Evolutionary conservation across 2,797 vertebrate genomes (phyloP).

Genomic region (Poeciliopsis infans): DNA sequence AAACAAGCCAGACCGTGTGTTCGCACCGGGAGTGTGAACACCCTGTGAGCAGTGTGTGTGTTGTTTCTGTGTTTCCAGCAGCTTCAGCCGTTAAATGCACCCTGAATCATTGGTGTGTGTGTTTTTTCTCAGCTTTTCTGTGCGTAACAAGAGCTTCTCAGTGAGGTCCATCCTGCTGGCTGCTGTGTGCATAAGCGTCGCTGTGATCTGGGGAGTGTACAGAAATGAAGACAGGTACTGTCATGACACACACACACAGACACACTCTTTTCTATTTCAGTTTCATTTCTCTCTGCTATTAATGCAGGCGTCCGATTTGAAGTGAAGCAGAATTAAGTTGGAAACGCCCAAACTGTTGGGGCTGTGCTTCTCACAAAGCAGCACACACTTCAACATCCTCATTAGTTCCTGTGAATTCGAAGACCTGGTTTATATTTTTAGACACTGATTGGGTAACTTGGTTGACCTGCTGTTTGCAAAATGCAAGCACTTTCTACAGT

Average conservation of each 20-base stretch:
- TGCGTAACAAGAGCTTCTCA: slow-evolving; percentile 79
- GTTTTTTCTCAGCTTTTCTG: slow-evolving; percentile 77
- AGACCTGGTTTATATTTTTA: background rate
- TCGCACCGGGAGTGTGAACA: background rate
- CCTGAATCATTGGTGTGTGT: background rate
- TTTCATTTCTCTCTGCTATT: background rate
- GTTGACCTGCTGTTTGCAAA: background rate
- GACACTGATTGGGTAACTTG: background rate
- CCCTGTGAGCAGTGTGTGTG: background rate
- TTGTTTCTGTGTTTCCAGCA: background rate
- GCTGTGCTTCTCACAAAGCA: background rate
- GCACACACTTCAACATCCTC: background rate
- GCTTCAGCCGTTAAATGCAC: background rate
- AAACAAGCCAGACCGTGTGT: background rate
- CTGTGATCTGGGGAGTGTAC: slow-evolving; percentile 91
- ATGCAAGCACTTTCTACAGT: background rate
- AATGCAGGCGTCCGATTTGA: background rate
- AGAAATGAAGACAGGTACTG: slow-evolving; percentile 92
- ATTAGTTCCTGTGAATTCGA: background rate
- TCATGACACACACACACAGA: background rate
- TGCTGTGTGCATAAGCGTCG: slow-evolving; percentile 82
- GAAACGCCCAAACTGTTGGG: background rate
- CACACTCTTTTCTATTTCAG: background rate
- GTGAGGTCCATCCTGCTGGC: slow-evolving; percentile 88
- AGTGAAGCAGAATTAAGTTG: background rate